phyloP scores from a whole-genome alignment of 2,113 vertebrate species.

The Ammodytes dubius region DNA sequence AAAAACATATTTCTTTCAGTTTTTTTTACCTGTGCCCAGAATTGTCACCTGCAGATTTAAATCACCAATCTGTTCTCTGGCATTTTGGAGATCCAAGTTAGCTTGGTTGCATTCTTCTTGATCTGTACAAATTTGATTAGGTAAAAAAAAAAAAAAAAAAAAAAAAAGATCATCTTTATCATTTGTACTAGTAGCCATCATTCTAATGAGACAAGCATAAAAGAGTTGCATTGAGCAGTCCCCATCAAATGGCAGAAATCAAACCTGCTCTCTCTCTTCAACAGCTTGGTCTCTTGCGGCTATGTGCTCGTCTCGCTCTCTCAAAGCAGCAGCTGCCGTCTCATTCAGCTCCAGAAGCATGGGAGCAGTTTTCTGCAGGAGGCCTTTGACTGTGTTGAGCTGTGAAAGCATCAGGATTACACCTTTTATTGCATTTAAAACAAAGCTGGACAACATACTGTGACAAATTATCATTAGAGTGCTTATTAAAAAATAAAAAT shows the following conservation, averaged over 20 bases:
- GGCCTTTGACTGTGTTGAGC: slow-evolving; percentile 77
- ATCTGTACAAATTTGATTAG: slow-evolving; percentile 58
- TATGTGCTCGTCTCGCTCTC: slow-evolving; percentile 73
- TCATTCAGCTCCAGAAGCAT: slow-evolving; percentile 80
- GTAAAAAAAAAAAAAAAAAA: not conserved
- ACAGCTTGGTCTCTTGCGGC: slow-evolving; percentile 78
- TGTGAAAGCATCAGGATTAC: slow-evolving; percentile 47
- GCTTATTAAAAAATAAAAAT: too few relatives aligned
- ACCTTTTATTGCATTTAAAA: not conserved
- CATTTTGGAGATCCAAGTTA: slow-evolving; percentile 66
- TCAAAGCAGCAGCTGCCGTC: slow-evolving; percentile 76
- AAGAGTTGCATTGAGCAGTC: not conserved
- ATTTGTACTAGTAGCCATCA: not conserved
- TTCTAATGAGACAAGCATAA: not conserved
- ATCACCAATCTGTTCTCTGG: slow-evolving; percentile 77
- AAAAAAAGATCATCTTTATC: not conserved
- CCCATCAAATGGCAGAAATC: not conserved
- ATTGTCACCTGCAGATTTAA: slow-evolving; percentile 83
- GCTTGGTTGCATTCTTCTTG: slow-evolving; percentile 70
- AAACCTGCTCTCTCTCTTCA: slow-evolving; percentile 79
- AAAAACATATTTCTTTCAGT: too few relatives aligned
- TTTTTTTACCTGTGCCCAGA: slow-evolving; percentile 79
- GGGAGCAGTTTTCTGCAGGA: slow-evolving; percentile 79
- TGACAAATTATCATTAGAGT: not conserved
- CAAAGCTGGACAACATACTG: not conserved